Evolutionary conservation across 2,113 vertebrate genomes (phyloP).

Genomic region (Megaceryle maxima): DNA sequence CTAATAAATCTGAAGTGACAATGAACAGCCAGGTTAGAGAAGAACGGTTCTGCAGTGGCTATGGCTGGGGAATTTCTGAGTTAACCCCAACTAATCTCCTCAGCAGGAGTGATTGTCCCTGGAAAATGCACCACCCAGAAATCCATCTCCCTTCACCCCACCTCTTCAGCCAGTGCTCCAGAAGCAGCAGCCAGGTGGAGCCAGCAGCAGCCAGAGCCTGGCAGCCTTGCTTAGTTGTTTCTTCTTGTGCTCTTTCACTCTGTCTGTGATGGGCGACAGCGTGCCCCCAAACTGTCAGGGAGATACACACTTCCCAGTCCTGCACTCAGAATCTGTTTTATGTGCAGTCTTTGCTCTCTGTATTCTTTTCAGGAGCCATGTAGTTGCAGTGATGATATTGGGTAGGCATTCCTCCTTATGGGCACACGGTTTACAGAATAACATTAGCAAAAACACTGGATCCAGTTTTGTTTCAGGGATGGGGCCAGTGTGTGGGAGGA

Average conservation of each 20-base stretch:
- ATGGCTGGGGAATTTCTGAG: background rate
- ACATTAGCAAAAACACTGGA: background rate
- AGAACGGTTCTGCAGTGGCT: background rate
- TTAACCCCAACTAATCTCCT: background rate
- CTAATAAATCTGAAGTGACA: background rate
- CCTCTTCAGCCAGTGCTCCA: background rate
- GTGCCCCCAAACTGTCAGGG: constrained; percentile 46
- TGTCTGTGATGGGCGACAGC: background rate
- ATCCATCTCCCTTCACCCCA: background rate
- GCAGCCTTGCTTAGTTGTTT: background rate
- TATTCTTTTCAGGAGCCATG: background rate
- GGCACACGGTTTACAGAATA: background rate
- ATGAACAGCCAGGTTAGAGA: background rate
- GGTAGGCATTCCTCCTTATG: background rate
- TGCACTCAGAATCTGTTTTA: background rate
- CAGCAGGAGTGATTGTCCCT: background rate
- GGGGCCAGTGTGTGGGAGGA: background rate
- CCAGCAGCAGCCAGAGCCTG: background rate
- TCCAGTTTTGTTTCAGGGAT: background rate
- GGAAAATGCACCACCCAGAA: background rate
- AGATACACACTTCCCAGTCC: background rate
- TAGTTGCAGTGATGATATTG: constrained; percentile 1
- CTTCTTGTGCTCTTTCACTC: background rate
- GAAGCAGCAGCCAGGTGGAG: background rate
- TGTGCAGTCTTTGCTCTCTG: constrained; percentile 1